phyloP scores from a whole-genome alignment of 2,888 invertebrate genomes.

The Stenodema calcarata region DNA sequence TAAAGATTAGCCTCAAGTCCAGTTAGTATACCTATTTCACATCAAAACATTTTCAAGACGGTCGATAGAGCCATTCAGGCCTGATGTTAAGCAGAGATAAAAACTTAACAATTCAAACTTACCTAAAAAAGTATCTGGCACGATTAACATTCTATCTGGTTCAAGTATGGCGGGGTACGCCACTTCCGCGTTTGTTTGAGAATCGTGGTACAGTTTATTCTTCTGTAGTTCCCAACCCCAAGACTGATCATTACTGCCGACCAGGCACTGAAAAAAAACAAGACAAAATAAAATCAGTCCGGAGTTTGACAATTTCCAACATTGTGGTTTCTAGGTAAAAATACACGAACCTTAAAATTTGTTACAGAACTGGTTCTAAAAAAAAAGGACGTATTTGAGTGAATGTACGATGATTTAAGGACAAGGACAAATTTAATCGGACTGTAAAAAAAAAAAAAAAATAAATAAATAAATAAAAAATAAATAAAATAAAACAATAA shows the following conservation, averaged over 20 bases:
- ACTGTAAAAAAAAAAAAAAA: background rate
- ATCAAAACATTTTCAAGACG: too few species aligned
- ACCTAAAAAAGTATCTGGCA: constrained; percentile 86
- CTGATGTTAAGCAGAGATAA: too few species aligned
- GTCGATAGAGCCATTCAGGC: too few species aligned
- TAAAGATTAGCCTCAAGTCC: too few species aligned
- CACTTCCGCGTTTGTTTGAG: constrained; percentile 81
- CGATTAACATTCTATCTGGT: constrained; percentile 95
- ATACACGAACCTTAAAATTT: background rate
- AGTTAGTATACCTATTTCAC: too few species aligned
- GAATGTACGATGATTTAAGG: too few species aligned
- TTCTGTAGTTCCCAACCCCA: constrained; percentile 98
- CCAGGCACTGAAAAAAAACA: constrained; percentile 72
- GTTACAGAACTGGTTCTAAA: too few species aligned
- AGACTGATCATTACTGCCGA: constrained; percentile 95
- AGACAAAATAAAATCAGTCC: background rate
- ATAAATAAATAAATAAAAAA: too few species aligned
- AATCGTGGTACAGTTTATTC: constrained; percentile 93
- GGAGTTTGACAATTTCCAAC: background rate
- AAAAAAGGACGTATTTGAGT: too few species aligned
- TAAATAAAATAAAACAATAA: too few species aligned
- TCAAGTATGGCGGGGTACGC: constrained; percentile 94
- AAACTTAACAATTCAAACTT: constrained; percentile 52
- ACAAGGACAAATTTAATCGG: background rate
- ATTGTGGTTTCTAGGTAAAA: background rate